phyloP scores from a whole-genome alignment of 2,113 vertebrate genomes.

The Anser cygnoides region DNA sequence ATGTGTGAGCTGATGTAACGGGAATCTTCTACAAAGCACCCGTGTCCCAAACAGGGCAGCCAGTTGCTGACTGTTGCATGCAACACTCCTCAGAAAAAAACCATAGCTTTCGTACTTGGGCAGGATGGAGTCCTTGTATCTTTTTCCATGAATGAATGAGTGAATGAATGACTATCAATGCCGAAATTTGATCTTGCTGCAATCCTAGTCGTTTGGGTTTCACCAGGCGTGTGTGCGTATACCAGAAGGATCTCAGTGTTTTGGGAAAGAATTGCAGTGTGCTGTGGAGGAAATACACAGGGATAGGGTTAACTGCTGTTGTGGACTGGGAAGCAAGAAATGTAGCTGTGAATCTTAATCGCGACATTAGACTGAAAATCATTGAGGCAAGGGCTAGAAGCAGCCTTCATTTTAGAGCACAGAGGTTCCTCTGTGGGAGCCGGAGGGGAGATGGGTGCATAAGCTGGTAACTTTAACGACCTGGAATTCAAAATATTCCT shows the following conservation, averaged over 20 bases:
- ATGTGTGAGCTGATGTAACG: slow-evolving; percentile 34
- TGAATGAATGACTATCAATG: not conserved
- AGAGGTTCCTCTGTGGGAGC: slow-evolving; percentile 18
- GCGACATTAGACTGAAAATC: not conserved
- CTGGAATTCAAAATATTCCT: slow-evolving; percentile 50
- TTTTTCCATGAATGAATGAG: not conserved
- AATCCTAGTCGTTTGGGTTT: not conserved
- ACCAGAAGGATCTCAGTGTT: not conserved
- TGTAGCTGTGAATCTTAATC: not conserved
- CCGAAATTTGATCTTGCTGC: not conserved
- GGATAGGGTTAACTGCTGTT: not conserved
- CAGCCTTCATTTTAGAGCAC: not conserved
- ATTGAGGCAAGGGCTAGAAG: not conserved
- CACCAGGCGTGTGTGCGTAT: fast-evolving
- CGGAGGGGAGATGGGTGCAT: not conserved
- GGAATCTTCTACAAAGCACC: slow-evolving; percentile 22
- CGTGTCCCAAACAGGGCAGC: not conserved
- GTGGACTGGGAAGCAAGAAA: not conserved
- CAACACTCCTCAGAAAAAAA: not conserved
- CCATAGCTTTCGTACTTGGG: not conserved
- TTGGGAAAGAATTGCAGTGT: not conserved
- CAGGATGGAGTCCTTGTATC: not conserved
- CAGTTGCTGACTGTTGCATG: slow-evolving; percentile 16
- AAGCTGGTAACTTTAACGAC: not conserved
- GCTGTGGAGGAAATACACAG: not conserved